These are phyloP conservation scores for Oedothorax gibbosus DNA, from an alignment of 1,140 invertebrate species.

Conservation along the genomic window DNA sequence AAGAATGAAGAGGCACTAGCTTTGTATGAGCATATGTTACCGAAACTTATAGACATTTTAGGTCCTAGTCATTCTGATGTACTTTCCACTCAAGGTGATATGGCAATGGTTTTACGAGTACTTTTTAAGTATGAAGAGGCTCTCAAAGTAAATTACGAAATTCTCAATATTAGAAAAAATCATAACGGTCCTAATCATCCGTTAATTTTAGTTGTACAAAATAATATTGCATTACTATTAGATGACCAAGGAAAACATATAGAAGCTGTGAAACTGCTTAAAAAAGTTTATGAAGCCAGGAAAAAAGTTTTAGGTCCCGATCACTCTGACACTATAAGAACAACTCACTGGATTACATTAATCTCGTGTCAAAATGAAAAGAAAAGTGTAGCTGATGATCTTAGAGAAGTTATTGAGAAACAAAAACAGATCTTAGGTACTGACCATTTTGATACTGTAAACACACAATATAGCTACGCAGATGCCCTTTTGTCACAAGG, in stretches of 20 bases:
- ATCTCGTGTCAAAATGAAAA: constrained; percentile 54
- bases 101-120: constrained; percentile 61
- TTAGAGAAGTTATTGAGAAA: constrained; percentile 18
- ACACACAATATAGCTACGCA: too few species aligned
- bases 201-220: constrained; percentile 10
- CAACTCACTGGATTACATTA: constrained; percentile 47
- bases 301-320: constrained; percentile 62
- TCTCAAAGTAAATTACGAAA: constrained; percentile 45
- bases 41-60: constrained; percentile 62
- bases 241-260: neutral
- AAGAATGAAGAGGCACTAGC: constrained; percentile 65
- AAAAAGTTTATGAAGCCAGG: constrained; percentile 63
- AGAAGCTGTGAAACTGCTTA: constrained; percentile 52
- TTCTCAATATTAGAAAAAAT: neutral
- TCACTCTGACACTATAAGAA: constrained; percentile 64
- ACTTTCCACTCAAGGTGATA: constrained; percentile 61
- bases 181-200: neutral
- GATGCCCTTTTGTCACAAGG: too few species aligned
- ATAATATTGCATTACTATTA: constrained; percentile 37
- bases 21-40: constrained; percentile 62
- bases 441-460: too few species aligned
- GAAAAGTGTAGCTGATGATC: constrained; percentile 11
- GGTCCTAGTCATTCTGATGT: constrained; percentile 62
- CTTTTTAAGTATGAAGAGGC: constrained; percentile 63
- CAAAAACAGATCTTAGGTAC: too few species aligned